Evolutionary conservation across 2,797 vertebrate genomes (phyloP).

Genomic region (Petrocephalus sullivani): DNA sequence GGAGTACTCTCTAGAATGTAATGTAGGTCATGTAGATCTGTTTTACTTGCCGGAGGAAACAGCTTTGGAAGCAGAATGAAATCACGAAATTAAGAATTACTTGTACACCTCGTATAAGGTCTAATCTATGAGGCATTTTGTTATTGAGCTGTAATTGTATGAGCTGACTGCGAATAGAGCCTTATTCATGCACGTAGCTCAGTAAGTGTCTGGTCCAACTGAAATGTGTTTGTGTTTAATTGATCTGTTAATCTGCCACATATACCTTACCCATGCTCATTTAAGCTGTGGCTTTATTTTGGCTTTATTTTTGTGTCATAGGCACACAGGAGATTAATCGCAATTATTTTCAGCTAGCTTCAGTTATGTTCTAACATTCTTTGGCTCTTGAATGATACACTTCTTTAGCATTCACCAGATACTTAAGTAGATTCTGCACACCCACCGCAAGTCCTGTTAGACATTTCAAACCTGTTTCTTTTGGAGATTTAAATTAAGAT

Average conservation of each 20-base stretch:
- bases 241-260: neutral
- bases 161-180: neutral
- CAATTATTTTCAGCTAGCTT: constrained; percentile 66
- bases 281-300: neutral
- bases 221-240: neutral
- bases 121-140: neutral
- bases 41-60: neutral
- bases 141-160: neutral
- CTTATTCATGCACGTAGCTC: neutral
- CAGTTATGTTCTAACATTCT: constrained; percentile 64
- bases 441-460: neutral
- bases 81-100: neutral
- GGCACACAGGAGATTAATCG: constrained; percentile 71
- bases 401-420: constrained; percentile 52
- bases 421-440: constrained; percentile 45
- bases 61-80: neutral
- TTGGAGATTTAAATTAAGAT: neutral
- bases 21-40: neutral
- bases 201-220: neutral
- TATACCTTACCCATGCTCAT: neutral
- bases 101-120: neutral
- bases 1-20: neutral
- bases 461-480: neutral
- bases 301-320: constrained; percentile 51
- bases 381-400: constrained; percentile 58